Conservation (phyloP, 2,888 invertebrate species). For the Sympetrum striolatum region DNA sequence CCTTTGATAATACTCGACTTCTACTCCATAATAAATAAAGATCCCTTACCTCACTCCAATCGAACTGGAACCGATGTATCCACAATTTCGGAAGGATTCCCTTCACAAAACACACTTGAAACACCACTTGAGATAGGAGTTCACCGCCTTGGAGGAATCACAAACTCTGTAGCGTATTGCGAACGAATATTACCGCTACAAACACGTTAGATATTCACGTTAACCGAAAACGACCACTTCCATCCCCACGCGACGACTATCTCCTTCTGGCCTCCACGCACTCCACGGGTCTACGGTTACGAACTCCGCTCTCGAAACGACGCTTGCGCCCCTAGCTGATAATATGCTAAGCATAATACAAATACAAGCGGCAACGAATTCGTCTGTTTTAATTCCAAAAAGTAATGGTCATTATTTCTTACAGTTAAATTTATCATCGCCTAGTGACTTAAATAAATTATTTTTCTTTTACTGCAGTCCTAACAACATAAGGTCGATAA, state of each 20-base stretch:
- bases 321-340: background rate
- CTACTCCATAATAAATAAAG: too few relatives aligned
- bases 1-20: too few relatives aligned
- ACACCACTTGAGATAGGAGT: background rate
- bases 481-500: too few relatives aligned
- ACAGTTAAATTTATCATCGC: too few relatives aligned
- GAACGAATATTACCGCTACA: background rate
- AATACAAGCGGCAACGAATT: background rate
- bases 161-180: background rate
- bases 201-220: background rate
- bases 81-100: background rate
- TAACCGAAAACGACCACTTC: background rate
- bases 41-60: background rate
- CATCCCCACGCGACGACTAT: background rate
- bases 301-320: conserved; percentile 4
- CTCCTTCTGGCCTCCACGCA: background rate
- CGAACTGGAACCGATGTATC: background rate
- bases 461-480: too few relatives aligned
- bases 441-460: too few relatives aligned
- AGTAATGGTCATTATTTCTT: too few relatives aligned
- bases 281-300: background rate
- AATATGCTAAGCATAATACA: background rate
- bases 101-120: background rate
- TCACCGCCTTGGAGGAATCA: conserved; percentile 11
- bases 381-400: too few relatives aligned